These are phyloP conservation scores for Sminthurinus aureus DNA, from an alignment of 2,888 invertebrate species.

Conservation along the genomic window DNA sequence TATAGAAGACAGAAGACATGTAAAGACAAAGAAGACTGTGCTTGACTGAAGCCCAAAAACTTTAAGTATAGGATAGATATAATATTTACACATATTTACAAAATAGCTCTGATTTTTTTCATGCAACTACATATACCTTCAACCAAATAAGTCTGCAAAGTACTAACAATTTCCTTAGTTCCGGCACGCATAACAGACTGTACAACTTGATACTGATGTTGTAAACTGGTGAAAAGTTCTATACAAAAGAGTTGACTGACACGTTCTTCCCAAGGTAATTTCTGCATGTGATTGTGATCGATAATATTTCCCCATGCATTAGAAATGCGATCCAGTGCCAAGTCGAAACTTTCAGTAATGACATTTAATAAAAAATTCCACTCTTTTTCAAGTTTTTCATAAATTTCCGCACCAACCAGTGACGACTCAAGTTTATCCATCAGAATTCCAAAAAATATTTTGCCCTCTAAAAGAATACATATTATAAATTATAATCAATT, in stretches of 20 bases:
- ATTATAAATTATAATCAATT: neutral
- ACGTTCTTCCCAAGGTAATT: slow-evolving; percentile 53
- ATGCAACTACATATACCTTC: slow-evolving; percentile 36
- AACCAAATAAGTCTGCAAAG: slow-evolving; percentile 44
- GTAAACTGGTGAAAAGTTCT: slow-evolving; percentile 43
- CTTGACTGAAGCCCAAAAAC: too few relatives aligned
- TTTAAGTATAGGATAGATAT: too few relatives aligned
- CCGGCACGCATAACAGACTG: slow-evolving; percentile 51
- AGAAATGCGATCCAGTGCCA: slow-evolving; percentile 40
- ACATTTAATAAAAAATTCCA: slow-evolving; percentile 48
- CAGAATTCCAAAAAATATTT: slow-evolving; percentile 51
- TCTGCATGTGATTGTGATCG: slow-evolving; percentile 30
- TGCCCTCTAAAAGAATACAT: slow-evolving; percentile 43
- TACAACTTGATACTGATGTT: slow-evolving; percentile 49
- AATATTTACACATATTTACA: too few relatives aligned
- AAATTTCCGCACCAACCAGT: slow-evolving; percentile 27
- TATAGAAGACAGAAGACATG: slow-evolving; percentile 2
- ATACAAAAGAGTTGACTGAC: slow-evolving; percentile 13
- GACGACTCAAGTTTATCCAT: slow-evolving; percentile 52
- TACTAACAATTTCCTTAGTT: slow-evolving; percentile 53
- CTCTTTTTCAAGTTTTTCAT: slow-evolving; percentile 43
- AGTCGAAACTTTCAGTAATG: slow-evolving; percentile 47
- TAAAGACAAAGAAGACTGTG: neutral
- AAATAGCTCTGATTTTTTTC: neutral
- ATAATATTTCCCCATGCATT: slow-evolving; percentile 46